Conservation (phyloP, 2,797 vertebrate species). For the Enteromius fasciolatus region DNA sequence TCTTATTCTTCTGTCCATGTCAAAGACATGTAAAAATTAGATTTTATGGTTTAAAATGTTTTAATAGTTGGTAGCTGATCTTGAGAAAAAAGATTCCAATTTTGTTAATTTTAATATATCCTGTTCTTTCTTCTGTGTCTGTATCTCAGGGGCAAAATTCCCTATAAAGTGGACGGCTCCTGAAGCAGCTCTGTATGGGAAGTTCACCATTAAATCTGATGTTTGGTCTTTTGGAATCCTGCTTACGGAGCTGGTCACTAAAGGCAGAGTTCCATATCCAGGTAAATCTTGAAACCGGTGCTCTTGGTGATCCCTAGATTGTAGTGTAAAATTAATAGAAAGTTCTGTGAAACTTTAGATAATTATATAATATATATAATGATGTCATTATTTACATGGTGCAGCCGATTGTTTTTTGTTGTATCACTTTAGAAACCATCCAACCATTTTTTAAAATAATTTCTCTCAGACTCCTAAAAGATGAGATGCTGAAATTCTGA, state of each 20-base stretch:
- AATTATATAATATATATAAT: not conserved
- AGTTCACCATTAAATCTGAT: conserved; percentile 98
- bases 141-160: conserved; percentile 89
- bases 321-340: not conserved
- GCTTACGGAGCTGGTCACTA: conserved; percentile 95
- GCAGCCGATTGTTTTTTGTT: not conserved
- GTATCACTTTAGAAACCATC: not conserved
- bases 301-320: not conserved
- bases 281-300: conserved; percentile 75
- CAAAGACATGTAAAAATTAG: not conserved
- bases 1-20: not conserved
- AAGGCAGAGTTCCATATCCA: conserved; percentile 97
- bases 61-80: not conserved
- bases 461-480: not conserved
- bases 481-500: not conserved
- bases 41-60: not conserved
- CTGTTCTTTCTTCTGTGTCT: conserved; percentile 20
- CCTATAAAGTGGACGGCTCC: conserved; percentile 98
- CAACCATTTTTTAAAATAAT: too few species aligned
- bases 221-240: conserved; percentile 98
- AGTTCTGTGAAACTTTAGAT: not conserved
- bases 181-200: conserved; percentile 92
- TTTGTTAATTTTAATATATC: not conserved
- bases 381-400: not conserved
- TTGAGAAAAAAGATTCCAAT: not conserved